A percentile compares a stretch with the other conserved stretches of the same genome.
Evolutionary conservation across 2,888 invertebrate genomes (phyloP).

Genomic region (Ommatoiulus sabulosus): DNA sequence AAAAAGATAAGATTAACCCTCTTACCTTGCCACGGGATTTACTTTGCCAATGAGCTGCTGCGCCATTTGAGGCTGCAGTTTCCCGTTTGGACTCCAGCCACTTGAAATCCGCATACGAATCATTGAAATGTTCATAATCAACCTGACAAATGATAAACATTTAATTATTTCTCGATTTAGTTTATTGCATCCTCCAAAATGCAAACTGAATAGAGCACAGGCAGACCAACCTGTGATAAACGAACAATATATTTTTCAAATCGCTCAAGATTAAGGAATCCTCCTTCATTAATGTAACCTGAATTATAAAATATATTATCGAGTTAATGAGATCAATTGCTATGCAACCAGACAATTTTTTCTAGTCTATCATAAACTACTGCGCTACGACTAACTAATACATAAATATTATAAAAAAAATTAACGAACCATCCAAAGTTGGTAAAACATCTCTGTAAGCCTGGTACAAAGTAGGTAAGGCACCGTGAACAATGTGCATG

Average conservation of each 20-base stretch:
- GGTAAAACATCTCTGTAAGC: conserved; percentile 90
- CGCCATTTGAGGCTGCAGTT: conserved; percentile 60
- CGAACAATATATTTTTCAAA: conserved; percentile 88
- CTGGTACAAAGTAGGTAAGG: conserved; percentile 85
- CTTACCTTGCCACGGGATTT: conserved; percentile 11
- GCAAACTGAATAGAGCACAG: not conserved
- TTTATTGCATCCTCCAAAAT: not conserved
- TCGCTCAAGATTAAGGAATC: conserved; percentile 82
- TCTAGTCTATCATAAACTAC: too few species aligned
- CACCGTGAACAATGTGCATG: conserved; percentile 92
- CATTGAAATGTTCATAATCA: conserved; percentile 61
- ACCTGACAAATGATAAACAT: not conserved
- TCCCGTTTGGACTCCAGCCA: conserved; percentile 86
- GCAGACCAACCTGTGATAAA: conserved; percentile 73
- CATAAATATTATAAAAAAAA: not conserved
- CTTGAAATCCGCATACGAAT: conserved; percentile 77
- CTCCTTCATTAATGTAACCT: conserved; percentile 95
- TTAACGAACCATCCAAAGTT: conserved; percentile 79
- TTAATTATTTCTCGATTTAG: not conserved
- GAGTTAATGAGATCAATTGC: not conserved
- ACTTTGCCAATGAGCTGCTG: not conserved
- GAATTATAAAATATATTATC: conserved; percentile 56
- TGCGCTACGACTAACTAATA: too few species aligned
- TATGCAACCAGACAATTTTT: too few species aligned
- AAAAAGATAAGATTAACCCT: not conserved